Evolutionary conservation across 2,113 vertebrate species (phyloP).

Genomic region (Xiphophorus hellerii): DNA sequence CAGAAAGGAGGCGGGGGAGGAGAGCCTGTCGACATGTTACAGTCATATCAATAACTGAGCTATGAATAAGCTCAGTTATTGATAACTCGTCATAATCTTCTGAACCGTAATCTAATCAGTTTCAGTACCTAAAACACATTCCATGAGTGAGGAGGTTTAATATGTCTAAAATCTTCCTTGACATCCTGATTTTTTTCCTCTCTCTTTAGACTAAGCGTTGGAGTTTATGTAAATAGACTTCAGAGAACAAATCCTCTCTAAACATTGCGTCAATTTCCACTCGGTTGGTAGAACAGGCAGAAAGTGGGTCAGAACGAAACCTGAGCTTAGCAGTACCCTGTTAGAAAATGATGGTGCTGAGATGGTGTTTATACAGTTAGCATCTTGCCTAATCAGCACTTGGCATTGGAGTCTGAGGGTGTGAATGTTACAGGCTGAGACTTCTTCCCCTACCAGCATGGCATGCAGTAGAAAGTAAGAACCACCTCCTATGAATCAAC

Average conservation of each 20-base stretch:
- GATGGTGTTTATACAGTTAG: conserved; percentile 45
- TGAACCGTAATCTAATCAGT: no score
- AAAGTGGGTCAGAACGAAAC: conserved; percentile 21
- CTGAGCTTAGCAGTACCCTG: not conserved
- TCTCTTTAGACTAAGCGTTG: no score
- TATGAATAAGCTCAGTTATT: no score
- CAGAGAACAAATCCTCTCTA: no score
- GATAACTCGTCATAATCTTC: not conserved
- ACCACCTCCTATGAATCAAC: not conserved
- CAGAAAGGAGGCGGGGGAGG: not conserved
- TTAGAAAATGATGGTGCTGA: conserved; percentile 50
- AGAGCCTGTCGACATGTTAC: no score
- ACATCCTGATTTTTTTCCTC: no score
- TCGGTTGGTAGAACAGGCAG: not conserved
- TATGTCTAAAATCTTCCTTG: no score
- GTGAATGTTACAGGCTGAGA: not conserved
- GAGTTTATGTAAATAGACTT: no score
- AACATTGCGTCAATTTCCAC: not conserved
- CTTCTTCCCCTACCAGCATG: conserved; percentile 5
- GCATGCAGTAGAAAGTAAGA: not conserved
- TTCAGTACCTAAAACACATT: not conserved
- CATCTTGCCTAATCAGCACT: conserved; percentile 57
- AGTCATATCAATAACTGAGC: no score
- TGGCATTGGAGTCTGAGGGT: conserved; percentile 1
- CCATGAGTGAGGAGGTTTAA: no score